Evolutionary conservation across 2,113 vertebrate species (phyloP).

Genomic region (Psettodes erumei): DNA sequence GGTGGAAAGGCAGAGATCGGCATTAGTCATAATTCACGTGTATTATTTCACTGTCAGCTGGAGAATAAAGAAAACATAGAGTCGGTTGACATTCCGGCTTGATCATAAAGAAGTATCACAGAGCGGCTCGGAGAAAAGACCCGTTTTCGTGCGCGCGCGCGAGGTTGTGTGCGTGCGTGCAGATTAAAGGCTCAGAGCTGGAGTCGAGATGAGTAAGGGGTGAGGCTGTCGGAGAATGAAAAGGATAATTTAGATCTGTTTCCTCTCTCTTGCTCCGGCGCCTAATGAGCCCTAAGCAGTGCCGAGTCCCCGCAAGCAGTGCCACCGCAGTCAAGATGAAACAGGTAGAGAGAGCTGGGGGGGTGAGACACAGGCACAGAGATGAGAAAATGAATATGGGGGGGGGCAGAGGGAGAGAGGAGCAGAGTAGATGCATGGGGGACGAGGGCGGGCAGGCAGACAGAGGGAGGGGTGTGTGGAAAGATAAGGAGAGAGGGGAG

Average conservation of each 20-base stretch:
- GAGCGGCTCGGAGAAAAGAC: slow-evolving; percentile 46
- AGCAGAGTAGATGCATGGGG: slow-evolving; percentile 59
- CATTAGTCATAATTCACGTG: slow-evolving; percentile 75
- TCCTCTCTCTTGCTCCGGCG: slow-evolving; percentile 70
- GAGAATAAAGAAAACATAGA: slow-evolving; percentile 79
- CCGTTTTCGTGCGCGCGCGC: background rate
- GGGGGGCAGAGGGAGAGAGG: slow-evolving; percentile 42
- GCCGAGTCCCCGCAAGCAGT: slow-evolving; percentile 63
- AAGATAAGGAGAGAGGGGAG: slow-evolving; percentile 69
- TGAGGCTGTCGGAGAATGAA: slow-evolving; percentile 73
- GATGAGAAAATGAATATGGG: slow-evolving; percentile 53
- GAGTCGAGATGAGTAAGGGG: slow-evolving; percentile 68
- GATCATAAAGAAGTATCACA: slow-evolving; percentile 74
- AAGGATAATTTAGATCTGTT: slow-evolving; percentile 78
- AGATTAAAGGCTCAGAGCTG: slow-evolving; percentile 73
- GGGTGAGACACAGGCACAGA: slow-evolving; percentile 39
- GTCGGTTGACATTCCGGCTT: slow-evolving; percentile 73
- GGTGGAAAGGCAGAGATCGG: slow-evolving; percentile 45
- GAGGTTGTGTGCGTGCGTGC: background rate
- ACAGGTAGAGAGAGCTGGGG: slow-evolving; percentile 64
- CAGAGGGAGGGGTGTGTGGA: slow-evolving; percentile 61
- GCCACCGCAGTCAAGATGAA: slow-evolving; percentile 73
- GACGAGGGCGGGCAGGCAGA: slow-evolving; percentile 52
- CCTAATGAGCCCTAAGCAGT: slow-evolving; percentile 81
- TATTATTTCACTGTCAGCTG: slow-evolving; percentile 77